Evolutionary conservation across 1,140 invertebrate genomes (phyloP).

Genomic region (Acyrthosiphon pisum): DNA sequence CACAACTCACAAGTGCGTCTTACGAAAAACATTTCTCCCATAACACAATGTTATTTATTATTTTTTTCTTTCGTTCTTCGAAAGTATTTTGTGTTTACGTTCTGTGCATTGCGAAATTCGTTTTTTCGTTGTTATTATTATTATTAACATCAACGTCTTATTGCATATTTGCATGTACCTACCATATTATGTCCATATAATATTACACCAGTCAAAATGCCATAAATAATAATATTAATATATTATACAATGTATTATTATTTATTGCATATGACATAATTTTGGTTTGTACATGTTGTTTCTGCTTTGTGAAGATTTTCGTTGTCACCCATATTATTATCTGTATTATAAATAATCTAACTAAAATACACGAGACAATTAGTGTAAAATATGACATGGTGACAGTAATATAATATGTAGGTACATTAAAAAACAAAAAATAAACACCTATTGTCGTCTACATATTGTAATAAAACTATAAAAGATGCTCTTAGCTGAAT

Average conservation of each 20-base stretch:
- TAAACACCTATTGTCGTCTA: neutral
- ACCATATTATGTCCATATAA: too few relatives aligned
- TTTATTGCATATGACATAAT: neutral
- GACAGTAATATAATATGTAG: neutral
- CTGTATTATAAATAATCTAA: neutral
- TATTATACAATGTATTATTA: too few relatives aligned
- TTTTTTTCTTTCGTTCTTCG: neutral
- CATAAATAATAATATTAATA: too few relatives aligned
- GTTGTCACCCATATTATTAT: neutral
- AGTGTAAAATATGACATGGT: neutral
- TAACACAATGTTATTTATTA: conserved; percentile 7
- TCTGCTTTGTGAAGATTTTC: neutral
- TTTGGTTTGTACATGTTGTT: neutral
- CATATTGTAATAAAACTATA: neutral
- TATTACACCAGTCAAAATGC: neutral
- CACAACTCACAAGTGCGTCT: neutral
- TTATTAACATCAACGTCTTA: neutral
- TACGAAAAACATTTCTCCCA: neutral
- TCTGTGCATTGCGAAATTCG: neutral
- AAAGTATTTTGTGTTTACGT: conserved; percentile 7
- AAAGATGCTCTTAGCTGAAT: neutral
- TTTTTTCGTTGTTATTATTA: neutral
- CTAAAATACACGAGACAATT: neutral
- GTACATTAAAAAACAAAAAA: neutral
- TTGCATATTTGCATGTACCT: neutral